phyloP scores from a whole-genome alignment of 2,888 invertebrate species.

The Zelleria hepariella region DNA sequence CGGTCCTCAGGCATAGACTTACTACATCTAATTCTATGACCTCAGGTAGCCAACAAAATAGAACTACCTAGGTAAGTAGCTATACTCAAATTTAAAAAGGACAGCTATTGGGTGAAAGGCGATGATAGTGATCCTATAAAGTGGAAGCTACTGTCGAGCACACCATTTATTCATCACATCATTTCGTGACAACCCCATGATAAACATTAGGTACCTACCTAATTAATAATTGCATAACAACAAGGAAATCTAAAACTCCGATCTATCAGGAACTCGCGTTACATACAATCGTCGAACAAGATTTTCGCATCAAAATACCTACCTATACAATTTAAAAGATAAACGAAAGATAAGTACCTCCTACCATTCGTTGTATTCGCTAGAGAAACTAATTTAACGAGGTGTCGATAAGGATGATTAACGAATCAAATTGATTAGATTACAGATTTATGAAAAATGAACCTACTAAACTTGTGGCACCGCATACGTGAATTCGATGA shows the following conservation, averaged over 20 bases:
- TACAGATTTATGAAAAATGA: too few relatives aligned
- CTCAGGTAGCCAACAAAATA: too few relatives aligned
- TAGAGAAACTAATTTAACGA: neutral
- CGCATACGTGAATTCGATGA: too few relatives aligned
- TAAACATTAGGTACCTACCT: neutral
- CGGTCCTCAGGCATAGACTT: too few relatives aligned
- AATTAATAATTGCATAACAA: neutral
- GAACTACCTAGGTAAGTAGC: too few relatives aligned
- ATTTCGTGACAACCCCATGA: neutral
- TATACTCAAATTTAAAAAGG: too few relatives aligned
- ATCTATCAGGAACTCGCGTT: neutral
- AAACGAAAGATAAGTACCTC: neutral
- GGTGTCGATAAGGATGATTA: neutral
- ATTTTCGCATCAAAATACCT: neutral
- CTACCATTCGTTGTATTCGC: neutral
- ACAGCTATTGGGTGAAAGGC: too few relatives aligned
- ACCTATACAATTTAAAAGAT: too few relatives aligned
- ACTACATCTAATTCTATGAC: too few relatives aligned
- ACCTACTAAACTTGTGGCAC: too few relatives aligned
- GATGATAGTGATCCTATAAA: too few relatives aligned
- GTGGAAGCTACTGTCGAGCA: too few relatives aligned
- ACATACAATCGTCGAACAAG: neutral
- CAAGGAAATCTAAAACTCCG: neutral
- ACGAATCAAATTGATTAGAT: neutral
- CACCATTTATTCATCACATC: neutral